Conservation (phyloP, 2,888 invertebrate species). For the Drosophila phalerata region DNA sequence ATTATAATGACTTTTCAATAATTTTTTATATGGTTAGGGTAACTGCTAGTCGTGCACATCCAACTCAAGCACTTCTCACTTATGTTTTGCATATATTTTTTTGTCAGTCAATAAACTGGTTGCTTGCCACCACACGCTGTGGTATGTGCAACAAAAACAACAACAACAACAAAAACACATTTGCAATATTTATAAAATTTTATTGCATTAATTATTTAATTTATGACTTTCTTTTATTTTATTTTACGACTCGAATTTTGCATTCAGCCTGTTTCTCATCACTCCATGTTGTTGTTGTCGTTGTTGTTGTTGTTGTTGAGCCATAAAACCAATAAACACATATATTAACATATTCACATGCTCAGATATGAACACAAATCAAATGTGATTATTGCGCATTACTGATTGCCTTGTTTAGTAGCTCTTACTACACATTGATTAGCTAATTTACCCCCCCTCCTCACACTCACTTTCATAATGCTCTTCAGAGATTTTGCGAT, state of each 20-base stretch:
- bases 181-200: conserved; percentile 74
- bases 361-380: conserved; percentile 6
- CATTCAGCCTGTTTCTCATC: conserved; percentile 30
- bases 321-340: conserved; percentile 41
- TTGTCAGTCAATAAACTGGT: conserved; percentile 65
- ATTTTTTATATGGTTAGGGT: neutral
- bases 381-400: conserved; percentile 56
- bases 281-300: neutral
- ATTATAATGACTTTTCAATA: neutral
- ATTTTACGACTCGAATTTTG: conserved; percentile 61
- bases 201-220: conserved; percentile 78
- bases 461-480: conserved; percentile 6
- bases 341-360: neutral
- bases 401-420: conserved; percentile 29
- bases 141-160: conserved; percentile 47
- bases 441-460: conserved; percentile 31
- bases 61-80: neutral
- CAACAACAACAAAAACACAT: conserved; percentile 49
- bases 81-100: conserved; percentile 14
- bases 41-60: conserved; percentile 1
- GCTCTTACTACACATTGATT: conserved; percentile 47
- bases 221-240: conserved; percentile 73
- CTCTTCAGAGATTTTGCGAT: conserved; percentile 3
- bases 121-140: conserved; percentile 57
- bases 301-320: conserved; percentile 4